A percentile compares a stretch with the other conserved stretches of the same genome.
phyloP scores from a whole-genome alignment of 64 coral and sea anemone genomes.

The Stylophora pistillata region DNA sequence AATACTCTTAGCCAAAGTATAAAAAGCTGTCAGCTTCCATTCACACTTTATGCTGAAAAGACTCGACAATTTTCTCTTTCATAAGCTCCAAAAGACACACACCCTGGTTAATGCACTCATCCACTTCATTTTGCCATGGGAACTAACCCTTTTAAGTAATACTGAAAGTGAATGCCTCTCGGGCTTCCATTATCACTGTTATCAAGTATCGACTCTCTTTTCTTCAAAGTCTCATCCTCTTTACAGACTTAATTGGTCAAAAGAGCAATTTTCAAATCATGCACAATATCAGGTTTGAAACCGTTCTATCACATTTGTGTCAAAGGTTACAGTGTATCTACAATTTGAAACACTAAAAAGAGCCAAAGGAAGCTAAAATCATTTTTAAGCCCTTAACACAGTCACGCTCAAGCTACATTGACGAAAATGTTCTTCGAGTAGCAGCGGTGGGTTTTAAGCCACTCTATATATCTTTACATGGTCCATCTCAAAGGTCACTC shows the following conservation, averaged over 20 bases:
- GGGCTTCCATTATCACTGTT: slow-evolving; percentile 9
- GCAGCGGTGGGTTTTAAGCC: too few relatives aligned
- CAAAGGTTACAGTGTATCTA: too few relatives aligned
- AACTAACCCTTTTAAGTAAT: slow-evolving; percentile 23
- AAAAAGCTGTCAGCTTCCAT: slow-evolving; percentile 43
- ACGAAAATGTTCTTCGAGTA: too few relatives aligned
- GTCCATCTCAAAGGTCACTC: too few relatives aligned
- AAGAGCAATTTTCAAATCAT: not conserved
- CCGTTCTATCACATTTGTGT: too few relatives aligned
- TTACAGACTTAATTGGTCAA: not conserved
- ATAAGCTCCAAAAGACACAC: not conserved
- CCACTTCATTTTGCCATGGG: slow-evolving; percentile 34
- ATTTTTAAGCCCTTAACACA: too few relatives aligned
- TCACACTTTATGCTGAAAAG: slow-evolving; percentile 27
- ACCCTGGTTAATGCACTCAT: slow-evolving; percentile 9
- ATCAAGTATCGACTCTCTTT: not conserved
- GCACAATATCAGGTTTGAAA: not conserved
- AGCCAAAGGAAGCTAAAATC: too few relatives aligned
- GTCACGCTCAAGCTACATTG: too few relatives aligned
- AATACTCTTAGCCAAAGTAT: slow-evolving; percentile 35
- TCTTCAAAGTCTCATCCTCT: not conserved
- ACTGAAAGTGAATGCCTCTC: not conserved
- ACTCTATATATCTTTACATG: too few relatives aligned
- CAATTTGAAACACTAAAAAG: too few relatives aligned
- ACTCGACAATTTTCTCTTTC: slow-evolving; percentile 20